These are phyloP conservation scores for Trichogramma dendrolimi DNA, from an alignment of 2,888 invertebrate species.

Conservation along the genomic window DNA sequence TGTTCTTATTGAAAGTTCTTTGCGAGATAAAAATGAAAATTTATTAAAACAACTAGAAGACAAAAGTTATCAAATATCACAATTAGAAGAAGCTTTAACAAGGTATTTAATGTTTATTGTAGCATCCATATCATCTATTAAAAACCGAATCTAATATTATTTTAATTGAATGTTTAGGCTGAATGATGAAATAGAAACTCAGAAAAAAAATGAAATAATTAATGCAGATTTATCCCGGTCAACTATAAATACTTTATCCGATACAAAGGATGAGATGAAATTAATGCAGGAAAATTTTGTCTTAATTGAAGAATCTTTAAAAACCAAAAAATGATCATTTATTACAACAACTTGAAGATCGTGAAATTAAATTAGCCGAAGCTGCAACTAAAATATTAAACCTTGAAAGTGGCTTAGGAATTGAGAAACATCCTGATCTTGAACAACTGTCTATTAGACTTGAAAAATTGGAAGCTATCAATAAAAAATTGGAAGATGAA, in stretches of 20 bases:
- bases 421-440: slow-evolving; percentile 33
- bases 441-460: slow-evolving; percentile 40
- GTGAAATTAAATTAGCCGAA: slow-evolving; percentile 55
- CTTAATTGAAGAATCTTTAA: slow-evolving; percentile 66
- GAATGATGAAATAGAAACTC: slow-evolving; percentile 37
- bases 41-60: slow-evolving; percentile 57
- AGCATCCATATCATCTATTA: not conserved
- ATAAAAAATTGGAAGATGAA: slow-evolving; percentile 43
- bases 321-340: slow-evolving; percentile 63
- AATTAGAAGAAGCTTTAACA: slow-evolving; percentile 58
- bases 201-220: slow-evolving; percentile 38
- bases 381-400: slow-evolving; percentile 41
- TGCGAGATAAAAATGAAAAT: slow-evolving; percentile 64
- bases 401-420: slow-evolving; percentile 41
- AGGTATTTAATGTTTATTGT: slow-evolving; percentile 33
- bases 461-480: slow-evolving; percentile 38
- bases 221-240: slow-evolving; percentile 43
- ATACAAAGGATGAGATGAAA: slow-evolving; percentile 74
- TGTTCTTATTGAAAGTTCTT: slow-evolving; percentile 64
- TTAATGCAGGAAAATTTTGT: slow-evolving; percentile 77
- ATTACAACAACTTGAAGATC: slow-evolving; percentile 56
- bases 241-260: slow-evolving; percentile 68
- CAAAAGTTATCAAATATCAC: slow-evolving; percentile 57
- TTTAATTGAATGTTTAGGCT: slow-evolving; percentile 33
- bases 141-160: not conserved